Conservation (phyloP, 2,797 vertebrate species). For the Brachymystax lenok region DNA sequence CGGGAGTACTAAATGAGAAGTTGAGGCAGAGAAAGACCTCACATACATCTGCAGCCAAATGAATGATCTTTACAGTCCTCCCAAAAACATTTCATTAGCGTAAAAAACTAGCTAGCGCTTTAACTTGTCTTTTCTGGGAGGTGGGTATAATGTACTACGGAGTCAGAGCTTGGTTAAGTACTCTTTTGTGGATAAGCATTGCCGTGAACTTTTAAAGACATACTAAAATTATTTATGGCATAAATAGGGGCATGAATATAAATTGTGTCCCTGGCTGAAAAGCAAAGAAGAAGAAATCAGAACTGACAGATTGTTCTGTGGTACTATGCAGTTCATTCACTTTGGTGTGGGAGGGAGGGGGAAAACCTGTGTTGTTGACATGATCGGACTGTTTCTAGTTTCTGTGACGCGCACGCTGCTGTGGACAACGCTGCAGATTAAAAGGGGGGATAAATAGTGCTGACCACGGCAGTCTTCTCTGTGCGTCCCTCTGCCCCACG, state of each 20-base stretch:
- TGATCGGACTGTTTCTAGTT: not conserved
- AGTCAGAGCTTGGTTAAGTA: conserved; percentile 27
- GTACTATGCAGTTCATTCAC: not conserved
- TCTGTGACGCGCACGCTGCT: conserved; percentile 1
- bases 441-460: conserved; percentile 20
- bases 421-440: conserved; percentile 24
- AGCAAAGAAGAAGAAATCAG: not conserved
- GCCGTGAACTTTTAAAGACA: conserved; percentile 1
- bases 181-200: conserved; percentile 34
- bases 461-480: conserved; percentile 11
- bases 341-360: not conserved
- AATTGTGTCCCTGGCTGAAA: no score
- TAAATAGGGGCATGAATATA: conserved; percentile 10
- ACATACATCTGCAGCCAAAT: conserved; percentile 8
- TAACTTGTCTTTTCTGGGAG: conserved; percentile 25
- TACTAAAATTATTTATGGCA: conserved; percentile 7
- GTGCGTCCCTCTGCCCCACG: conserved; percentile 32
- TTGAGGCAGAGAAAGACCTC: not conserved
- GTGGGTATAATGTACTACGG: not conserved
- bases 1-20: conserved; percentile 40
- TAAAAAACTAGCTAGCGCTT: conserved; percentile 46
- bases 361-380: conserved; percentile 10
- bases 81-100: conserved; percentile 45
- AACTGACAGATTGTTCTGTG: not conserved
- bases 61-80: conserved; percentile 22